Evolutionary conservation across 2,113 vertebrate genomes (phyloP).

Genomic region (Aptenodytes patagonicus): DNA sequence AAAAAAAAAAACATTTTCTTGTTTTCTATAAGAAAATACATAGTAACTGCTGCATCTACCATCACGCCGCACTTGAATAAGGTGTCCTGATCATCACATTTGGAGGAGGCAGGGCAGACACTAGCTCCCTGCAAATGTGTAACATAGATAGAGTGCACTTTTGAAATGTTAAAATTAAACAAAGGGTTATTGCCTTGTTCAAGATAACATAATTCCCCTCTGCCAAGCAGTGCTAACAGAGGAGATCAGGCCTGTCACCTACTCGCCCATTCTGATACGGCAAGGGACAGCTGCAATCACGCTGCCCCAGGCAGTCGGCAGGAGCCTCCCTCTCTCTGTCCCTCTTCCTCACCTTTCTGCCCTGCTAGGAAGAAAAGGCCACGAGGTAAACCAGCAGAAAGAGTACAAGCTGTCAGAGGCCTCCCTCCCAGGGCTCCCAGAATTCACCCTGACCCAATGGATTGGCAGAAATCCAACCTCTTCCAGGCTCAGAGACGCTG

Average conservation of each 20-base stretch:
- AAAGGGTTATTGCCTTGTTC: not conserved
- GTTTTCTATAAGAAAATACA: not conserved
- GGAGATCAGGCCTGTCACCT: not conserved
- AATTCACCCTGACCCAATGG: not conserved
- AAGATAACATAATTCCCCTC: not conserved
- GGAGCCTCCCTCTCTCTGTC: not conserved
- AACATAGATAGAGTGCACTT: not conserved
- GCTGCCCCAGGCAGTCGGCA: not conserved
- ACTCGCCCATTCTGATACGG: not conserved
- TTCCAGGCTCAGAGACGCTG: not conserved
- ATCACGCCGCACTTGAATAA: not conserved
- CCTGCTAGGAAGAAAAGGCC: not conserved
- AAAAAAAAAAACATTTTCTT: not conserved
- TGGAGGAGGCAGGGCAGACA: not conserved
- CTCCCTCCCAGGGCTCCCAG: not conserved
- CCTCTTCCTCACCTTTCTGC: not conserved
- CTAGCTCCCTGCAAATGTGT: not conserved
- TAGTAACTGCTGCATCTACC: not conserved
- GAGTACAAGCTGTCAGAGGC: not conserved
- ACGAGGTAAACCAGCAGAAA: not conserved
- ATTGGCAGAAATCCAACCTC: not conserved
- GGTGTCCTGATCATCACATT: not conserved
- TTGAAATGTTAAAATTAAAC: conserved; percentile 3
- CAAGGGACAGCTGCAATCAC: not conserved
- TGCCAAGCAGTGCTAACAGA: not conserved